Percentiles rank a stretch among this genome's conserved stretches.
phyloP scores from a whole-genome alignment of 2,113 vertebrate genomes.

The Hemichromis elongatus region DNA sequence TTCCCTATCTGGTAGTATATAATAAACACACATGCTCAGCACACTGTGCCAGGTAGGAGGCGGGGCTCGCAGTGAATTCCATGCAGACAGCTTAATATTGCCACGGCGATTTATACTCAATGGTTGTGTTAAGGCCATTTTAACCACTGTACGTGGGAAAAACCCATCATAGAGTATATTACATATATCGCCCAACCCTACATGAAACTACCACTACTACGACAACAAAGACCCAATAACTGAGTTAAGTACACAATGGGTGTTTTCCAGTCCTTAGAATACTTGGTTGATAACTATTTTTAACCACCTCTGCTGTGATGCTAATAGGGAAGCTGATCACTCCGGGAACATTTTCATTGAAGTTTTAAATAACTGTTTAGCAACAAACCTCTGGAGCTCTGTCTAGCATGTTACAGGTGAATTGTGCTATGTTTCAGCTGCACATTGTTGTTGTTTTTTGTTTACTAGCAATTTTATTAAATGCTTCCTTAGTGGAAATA shows the following conservation, averaged over 20 bases:
- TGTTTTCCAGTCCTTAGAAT: not conserved
- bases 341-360: not conserved
- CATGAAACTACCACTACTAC: not conserved
- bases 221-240: not conserved
- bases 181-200: not conserved
- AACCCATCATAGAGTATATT: not conserved
- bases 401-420: not conserved
- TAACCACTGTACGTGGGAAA: not conserved
- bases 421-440: not conserved
- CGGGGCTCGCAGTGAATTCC: not conserved
- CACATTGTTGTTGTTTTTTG: not conserved
- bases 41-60: not conserved
- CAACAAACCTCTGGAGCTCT: not conserved
- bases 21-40: no score
- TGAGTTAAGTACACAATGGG: not conserved
- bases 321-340: not conserved
- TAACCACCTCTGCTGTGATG: not conserved
- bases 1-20: not conserved
- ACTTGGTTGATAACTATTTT: not conserved
- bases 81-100: not conserved
- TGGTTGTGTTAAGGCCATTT: not conserved
- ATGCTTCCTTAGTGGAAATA: not conserved
- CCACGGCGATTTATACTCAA: not conserved
- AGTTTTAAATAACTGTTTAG: not conserved
- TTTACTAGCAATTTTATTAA: not conserved